These are phyloP conservation scores for Bicyclus anynana DNA, from an alignment of 1,140 invertebrate genomes.

Conservation along the genomic window DNA sequence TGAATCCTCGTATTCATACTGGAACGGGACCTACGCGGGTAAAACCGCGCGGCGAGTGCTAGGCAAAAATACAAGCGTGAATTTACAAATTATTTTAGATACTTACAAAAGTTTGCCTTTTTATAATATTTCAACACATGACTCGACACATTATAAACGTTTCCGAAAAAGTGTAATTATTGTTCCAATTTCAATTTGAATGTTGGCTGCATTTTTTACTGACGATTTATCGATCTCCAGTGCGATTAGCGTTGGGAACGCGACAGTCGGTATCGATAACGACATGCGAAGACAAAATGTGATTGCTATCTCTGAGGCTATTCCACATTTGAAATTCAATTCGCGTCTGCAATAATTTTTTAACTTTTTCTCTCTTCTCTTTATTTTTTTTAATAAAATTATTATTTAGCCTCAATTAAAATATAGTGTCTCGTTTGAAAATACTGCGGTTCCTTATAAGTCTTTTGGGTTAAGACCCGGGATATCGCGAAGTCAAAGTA, in stretches of 20 bases:
- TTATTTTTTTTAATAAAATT: background rate
- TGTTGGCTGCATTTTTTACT: conserved; percentile 30
- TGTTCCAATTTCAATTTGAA: conserved; percentile 28
- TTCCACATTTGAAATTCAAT: conserved; percentile 31
- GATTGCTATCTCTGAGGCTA: conserved; percentile 42
- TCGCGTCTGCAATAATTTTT: conserved; percentile 18
- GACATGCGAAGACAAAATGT: conserved; percentile 51
- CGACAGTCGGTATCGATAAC: conserved; percentile 53
- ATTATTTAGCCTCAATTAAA: background rate
- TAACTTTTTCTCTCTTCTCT: conserved; percentile 1
- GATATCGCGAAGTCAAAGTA: background rate
- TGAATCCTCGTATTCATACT: too few species aligned
- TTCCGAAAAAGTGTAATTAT: background rate
- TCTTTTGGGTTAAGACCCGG: background rate
- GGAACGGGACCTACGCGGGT: too few species aligned
- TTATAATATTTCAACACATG: too few species aligned
- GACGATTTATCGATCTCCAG: conserved; percentile 36
- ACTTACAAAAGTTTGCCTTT: too few species aligned
- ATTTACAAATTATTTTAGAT: too few species aligned
- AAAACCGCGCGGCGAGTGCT: too few species aligned
- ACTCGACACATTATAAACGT: too few species aligned
- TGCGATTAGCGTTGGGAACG: conserved; percentile 58
- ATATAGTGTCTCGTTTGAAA: background rate
- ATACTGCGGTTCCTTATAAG: background rate
- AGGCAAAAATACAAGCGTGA: too few species aligned